These are phyloP conservation scores for Microcaecilia unicolor DNA, from an alignment of 2,797 vertebrate species.

Conservation along the genomic window DNA sequence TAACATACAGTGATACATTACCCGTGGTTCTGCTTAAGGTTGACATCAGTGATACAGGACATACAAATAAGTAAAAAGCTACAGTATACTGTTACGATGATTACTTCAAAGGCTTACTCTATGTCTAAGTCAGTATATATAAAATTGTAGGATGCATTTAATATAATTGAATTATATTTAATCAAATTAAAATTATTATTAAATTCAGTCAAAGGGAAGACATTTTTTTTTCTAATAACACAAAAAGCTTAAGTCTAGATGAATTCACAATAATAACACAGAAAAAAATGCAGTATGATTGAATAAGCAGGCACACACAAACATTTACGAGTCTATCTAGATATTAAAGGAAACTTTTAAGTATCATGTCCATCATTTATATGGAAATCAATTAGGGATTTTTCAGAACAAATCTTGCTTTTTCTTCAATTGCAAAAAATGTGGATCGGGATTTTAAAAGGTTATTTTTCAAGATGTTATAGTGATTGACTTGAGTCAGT, in stretches of 20 bases:
- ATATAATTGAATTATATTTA: conserved; percentile 41
- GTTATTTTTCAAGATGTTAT: not conserved
- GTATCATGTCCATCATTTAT: conserved; percentile 30
- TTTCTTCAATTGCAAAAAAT: conserved; percentile 1
- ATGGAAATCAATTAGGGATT: conserved; percentile 29
- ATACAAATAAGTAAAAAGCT: too few relatives aligned
- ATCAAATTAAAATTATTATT: conserved; percentile 43
- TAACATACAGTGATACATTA: too few relatives aligned
- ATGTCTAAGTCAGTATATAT: too few relatives aligned
- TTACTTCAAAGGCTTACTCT: too few relatives aligned
- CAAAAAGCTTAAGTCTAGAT: conserved; percentile 45
- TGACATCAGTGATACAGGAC: too few relatives aligned
- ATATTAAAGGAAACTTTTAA: conserved; percentile 28
- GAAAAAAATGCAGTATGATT: conserved; percentile 26
- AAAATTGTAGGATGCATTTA: too few relatives aligned
- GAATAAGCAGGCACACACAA: too few relatives aligned
- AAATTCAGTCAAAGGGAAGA: conserved; percentile 38
- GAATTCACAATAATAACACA: conserved; percentile 47
- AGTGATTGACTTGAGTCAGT: not conserved
- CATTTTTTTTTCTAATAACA: conserved; percentile 38
- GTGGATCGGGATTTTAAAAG: not conserved
- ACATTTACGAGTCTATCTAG: conserved; percentile 26
- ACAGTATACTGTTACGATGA: too few relatives aligned
- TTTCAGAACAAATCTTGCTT: conserved; percentile 1
- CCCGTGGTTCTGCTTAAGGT: too few relatives aligned